Conservation (phyloP, 2,888 invertebrate species). For the Drosophila neotestacea region DNA sequence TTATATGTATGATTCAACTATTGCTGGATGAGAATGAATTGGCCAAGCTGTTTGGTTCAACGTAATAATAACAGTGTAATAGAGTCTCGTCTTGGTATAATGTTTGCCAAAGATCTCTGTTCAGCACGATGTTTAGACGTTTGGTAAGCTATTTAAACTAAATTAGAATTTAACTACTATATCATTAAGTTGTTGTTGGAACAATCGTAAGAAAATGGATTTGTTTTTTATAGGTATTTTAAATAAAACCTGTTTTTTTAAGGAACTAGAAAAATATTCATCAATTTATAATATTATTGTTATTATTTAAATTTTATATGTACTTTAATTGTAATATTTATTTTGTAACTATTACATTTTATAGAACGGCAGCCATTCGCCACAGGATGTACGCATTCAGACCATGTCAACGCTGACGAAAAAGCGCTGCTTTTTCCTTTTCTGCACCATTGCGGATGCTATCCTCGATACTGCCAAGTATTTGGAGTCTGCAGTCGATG, state of each 20-base stretch:
- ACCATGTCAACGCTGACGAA: slow-evolving; percentile 42
- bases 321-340: too few species aligned
- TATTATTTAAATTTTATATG: too few species aligned
- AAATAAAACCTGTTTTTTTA: too few species aligned
- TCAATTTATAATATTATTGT: too few species aligned
- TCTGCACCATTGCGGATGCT: slow-evolving; percentile 71
- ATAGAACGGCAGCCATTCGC: slow-evolving; percentile 20
- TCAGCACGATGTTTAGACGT: slow-evolving; percentile 45
- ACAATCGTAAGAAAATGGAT: too few species aligned
- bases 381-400: slow-evolving; percentile 29
- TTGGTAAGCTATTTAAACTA: slow-evolving; percentile 16
- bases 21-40: slow-evolving; percentile 68
- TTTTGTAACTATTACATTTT: background rate
- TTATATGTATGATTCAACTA: slow-evolving; percentile 42
- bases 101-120: slow-evolving; percentile 57
- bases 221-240: background rate
- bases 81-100: slow-evolving; percentile 59
- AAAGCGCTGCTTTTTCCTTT: slow-evolving; percentile 73
- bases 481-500: slow-evolving; percentile 1
- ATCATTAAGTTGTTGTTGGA: too few species aligned
- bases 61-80: slow-evolving; percentile 52
- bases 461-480: slow-evolving; percentile 62
- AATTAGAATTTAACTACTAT: background rate
- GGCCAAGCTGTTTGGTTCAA: slow-evolving; percentile 56
- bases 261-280: too few species aligned